Evolutionary conservation across 2,113 vertebrate genomes (phyloP), one percentile per base, ranked within the genome.

Genomic region (Phrynosoma blainvillii): DNA sequence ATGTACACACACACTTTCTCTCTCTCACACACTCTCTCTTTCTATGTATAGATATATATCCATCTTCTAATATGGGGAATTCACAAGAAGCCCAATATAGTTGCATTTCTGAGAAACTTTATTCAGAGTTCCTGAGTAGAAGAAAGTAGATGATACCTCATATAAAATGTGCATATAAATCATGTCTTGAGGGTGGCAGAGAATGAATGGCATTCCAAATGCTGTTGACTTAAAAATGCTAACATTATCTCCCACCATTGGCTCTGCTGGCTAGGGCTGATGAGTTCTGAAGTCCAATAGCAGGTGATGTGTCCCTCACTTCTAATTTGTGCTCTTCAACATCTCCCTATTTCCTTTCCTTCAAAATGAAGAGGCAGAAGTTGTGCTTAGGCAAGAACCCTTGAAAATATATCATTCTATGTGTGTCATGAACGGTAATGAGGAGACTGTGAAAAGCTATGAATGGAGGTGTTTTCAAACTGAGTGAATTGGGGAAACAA

Each of bases 1-100:
- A 77, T 27, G 30, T 10, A 36, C 12, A 47, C 27, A 62, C 13
- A 30, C 36, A 36, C n/a, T 62, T 59, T 59, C 32, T 59, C 21
- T 8, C n/a, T 59, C 25, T 7, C 16, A 65, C 23, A 54, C 20
- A 84, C 11, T 52, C 5, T 14, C 62, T 21, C 14, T 56, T 16
- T 52, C 40, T 52, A 30, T 89, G 84, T 84, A 84, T 23, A 65
- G 82, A 47, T 66, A 54, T 27, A 87, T 84, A 79, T 30, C 76
- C 84, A 89, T 84, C 65, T 76, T 84, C 65, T 76, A 4, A 89
- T 14, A 23, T 71, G 79, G 30, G 27, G 7, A 79, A 84, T 79
- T 82, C 27, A 68, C 86, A 87, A 42, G 52, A 10, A 16, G 70
- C 54, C 52, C 7, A 1, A 20, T 68, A n/a, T 16, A 62, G 42